Evolutionary conservation across 2,888 invertebrate species (phyloP).

Genomic region (Lypha dubia): DNA sequence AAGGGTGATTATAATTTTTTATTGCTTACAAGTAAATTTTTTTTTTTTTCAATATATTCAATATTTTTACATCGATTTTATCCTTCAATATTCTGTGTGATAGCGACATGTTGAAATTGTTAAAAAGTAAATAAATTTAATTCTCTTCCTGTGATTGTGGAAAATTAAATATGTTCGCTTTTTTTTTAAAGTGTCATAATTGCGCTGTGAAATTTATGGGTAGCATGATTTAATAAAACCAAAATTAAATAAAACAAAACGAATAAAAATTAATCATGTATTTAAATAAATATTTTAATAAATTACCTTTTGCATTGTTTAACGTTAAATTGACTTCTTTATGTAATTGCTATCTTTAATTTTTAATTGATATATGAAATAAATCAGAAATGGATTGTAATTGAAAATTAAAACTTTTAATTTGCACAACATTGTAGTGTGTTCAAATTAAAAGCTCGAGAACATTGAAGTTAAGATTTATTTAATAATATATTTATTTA

Average conservation of each 20-base stretch:
- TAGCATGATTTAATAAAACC: neutral
- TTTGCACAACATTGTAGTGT: too few species aligned
- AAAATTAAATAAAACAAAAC: neutral
- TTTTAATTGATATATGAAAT: neutral
- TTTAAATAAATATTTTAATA: constrained; percentile 15
- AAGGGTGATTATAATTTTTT: constrained; percentile 53
- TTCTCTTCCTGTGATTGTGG: constrained; percentile 33
- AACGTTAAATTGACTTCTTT: constrained; percentile 10
- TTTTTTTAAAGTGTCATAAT: constrained; percentile 32
- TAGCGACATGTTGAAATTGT: constrained; percentile 22
- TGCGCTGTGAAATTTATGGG: constrained; percentile 12
- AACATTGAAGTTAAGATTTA: too few species aligned
- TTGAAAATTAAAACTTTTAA: too few species aligned
- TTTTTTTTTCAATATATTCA: constrained; percentile 47
- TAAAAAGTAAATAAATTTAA: constrained; percentile 18
- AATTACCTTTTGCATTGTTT: neutral
- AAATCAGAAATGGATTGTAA: neutral
- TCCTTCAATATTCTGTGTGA: constrained; percentile 4
- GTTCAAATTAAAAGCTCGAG: too few species aligned
- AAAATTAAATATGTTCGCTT: constrained; percentile 38
- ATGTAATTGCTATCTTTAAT: neutral
- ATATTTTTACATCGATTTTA: constrained; percentile 23
- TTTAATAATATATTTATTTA: too few species aligned
- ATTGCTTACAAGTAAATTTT: constrained; percentile 22
- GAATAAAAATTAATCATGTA: constrained; percentile 28